Evolutionary conservation across 2,797 vertebrate genomes (phyloP), one percentile per base, ranked within the genome.

Genomic region (Yasuhikotakia modesta): DNA sequence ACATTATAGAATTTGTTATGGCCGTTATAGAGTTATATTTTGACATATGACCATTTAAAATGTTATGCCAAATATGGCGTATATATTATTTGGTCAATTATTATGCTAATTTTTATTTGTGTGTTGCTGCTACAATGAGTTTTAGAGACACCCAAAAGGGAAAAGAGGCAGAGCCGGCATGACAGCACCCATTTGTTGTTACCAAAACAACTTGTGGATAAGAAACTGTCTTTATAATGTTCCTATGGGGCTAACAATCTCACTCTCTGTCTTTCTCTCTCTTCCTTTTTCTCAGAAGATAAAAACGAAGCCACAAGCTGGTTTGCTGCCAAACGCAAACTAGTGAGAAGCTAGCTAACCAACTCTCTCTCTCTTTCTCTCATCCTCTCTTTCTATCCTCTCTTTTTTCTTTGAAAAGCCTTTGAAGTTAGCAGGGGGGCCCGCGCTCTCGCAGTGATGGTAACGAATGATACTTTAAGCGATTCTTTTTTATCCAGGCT

Each of bases 371-470:
- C 77, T 85, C 52, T 78, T 73, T 82, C 81, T 71, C 78, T 77
- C 78, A 75, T 81, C 78, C 68, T 71, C 79, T 80, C 93, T 94
- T 95, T 79, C 82, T 83, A 72, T 73, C 76, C 57, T 69, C 72
- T 82, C 79, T 76, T 79, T 83, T 81, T 83, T 83, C 82, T 83
- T 82, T 48, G 79, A 93, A 90, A 85, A 90, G 87, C 92, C 95
- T 99, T 99, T 99, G 96, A 99, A 96, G 96, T 95, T 94, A 90
- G 97, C 96, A 89, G n/a, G 96, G 96, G 96, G 92, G 95, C 93
- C 92, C 94, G 90, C 94, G 91, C 89, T 93, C 95, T 96, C 88
- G 89, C 92, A 93, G 92, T 93, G 93, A 93, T 91, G 92, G 94
- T 93, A 94, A 94, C 94, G 94, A 96, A 95, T 91, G 95, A 95